Percentiles rank a stretch among this genome's conserved stretches.
These are phyloP conservation scores for Poecilia gillii DNA, from an alignment of 2,797 vertebrate species.

Conservation along the genomic window DNA sequence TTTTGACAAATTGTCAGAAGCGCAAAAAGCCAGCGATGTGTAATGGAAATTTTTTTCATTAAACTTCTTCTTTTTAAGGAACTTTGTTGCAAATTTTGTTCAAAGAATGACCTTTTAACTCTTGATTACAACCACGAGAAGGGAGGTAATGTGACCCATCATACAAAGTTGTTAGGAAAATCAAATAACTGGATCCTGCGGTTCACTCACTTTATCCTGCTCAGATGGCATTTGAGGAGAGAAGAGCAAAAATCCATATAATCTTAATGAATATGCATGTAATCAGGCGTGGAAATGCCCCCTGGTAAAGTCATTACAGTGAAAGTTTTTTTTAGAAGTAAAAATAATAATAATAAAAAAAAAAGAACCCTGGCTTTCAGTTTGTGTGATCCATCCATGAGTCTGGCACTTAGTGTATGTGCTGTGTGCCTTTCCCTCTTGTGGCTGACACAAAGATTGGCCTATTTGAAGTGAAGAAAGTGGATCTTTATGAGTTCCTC, in stretches of 20 bases:
- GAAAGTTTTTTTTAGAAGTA: conserved; percentile 19
- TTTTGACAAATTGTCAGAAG: background rate
- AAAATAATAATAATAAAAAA: conserved; percentile 9
- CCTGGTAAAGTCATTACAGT: conserved; percentile 16
- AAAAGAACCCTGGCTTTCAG: conserved; percentile 7
- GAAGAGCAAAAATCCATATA: conserved; percentile 38
- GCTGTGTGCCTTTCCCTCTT: conserved; percentile 27
- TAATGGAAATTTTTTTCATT: background rate
- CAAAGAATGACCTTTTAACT: conserved; percentile 32
- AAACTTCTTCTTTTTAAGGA: background rate
- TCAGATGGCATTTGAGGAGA: conserved; percentile 40
- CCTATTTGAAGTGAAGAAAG: conserved; percentile 59
- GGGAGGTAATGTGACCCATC: conserved; percentile 1
- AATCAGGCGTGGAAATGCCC: conserved; percentile 37
- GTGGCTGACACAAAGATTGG: conserved; percentile 59
- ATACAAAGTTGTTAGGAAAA: conserved; percentile 31
- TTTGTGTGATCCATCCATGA: conserved; percentile 27
- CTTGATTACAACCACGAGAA: conserved; percentile 13
- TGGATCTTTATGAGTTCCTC: conserved; percentile 66
- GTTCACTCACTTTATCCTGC: conserved; percentile 30
- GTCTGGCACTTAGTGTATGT: conserved; percentile 11
- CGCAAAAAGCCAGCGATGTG: background rate
- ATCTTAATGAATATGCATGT: conserved; percentile 57
- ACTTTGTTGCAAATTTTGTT: conserved; percentile 10
- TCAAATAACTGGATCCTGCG: conserved; percentile 25